These are phyloP conservation scores for Corythornis cristatus DNA, from an alignment of 2,113 vertebrate genomes.

Conservation along the genomic window DNA sequence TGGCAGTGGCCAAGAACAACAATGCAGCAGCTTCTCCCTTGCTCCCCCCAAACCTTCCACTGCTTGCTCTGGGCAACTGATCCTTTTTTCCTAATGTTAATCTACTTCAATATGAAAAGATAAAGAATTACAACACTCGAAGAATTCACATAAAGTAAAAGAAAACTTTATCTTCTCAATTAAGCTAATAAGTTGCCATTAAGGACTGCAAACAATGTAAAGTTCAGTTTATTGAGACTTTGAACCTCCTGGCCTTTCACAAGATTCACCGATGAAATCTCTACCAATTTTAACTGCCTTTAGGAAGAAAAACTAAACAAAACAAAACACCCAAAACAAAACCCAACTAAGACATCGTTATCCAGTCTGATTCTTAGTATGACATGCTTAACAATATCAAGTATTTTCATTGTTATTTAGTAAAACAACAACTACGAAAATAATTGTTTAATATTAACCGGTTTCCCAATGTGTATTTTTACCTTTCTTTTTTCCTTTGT, in stretches of 20 bases:
- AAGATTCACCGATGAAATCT: neutral
- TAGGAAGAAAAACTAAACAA: neutral
- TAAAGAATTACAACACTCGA: neutral
- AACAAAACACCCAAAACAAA: neutral
- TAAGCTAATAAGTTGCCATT: slow-evolving; percentile 8
- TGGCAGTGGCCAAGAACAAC: neutral
- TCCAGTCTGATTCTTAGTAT: neutral
- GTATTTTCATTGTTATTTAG: neutral
- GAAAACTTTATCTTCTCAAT: neutral
- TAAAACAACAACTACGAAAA: neutral
- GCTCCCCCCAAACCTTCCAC: neutral
- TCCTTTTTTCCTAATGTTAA: neutral
- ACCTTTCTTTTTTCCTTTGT: neutral
- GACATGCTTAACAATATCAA: neutral
- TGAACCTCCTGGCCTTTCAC: neutral
- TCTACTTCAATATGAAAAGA: neutral
- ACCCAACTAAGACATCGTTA: neutral
- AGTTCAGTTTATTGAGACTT: slow-evolving; percentile 44
- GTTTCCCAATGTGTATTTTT: neutral
- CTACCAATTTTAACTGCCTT: neutral
- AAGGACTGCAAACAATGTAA: slow-evolving; percentile 29
- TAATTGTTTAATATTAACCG: neutral
- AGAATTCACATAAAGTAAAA: neutral
- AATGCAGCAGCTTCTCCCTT: neutral
- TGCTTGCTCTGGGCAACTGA: neutral